Percentiles rank a stretch among this genome's conserved stretches.
These are phyloP conservation scores for Apogon hyalosoma DNA, from an alignment of 2,797 vertebrate species.

Conservation along the genomic window DNA sequence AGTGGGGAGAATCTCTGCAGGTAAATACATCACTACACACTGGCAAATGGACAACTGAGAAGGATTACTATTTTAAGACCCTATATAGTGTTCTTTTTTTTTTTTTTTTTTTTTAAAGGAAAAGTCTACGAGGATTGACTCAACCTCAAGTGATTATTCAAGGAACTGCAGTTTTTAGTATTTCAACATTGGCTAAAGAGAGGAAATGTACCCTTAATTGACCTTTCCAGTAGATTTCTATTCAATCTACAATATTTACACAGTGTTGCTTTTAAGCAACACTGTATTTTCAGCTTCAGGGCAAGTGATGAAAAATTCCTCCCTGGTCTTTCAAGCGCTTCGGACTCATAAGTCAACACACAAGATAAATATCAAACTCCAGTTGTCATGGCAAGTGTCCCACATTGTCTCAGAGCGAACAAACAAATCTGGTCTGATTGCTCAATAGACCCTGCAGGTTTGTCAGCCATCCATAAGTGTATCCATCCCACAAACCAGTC, in stretches of 20 bases:
- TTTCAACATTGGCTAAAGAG: constrained; percentile 8
- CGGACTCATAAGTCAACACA: constrained; percentile 80
- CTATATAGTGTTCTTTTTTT: too few species aligned
- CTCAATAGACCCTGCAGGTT: constrained; percentile 77
- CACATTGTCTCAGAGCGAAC: constrained; percentile 73
- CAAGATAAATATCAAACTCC: constrained; percentile 79
- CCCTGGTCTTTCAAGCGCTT: constrained; percentile 57
- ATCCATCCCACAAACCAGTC: constrained; percentile 40
- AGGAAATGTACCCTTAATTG: constrained; percentile 11
- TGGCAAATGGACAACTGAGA: background rate
- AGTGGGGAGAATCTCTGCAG: too few species aligned
- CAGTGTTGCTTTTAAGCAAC: constrained; percentile 42
- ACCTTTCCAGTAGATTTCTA: constrained; percentile 13
- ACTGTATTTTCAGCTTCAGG: constrained; percentile 66
- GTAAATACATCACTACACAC: too few species aligned
- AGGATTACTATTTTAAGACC: too few species aligned
- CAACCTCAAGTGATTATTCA: too few species aligned
- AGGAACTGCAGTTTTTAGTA: too few species aligned
- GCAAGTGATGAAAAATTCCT: constrained; percentile 72
- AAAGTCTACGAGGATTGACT: too few species aligned
- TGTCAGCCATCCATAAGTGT: constrained; percentile 62
- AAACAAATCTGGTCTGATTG: constrained; percentile 81
- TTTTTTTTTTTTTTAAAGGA: too few species aligned
- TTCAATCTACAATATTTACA: constrained; percentile 40
- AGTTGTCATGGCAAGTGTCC: constrained; percentile 82